These are phyloP conservation scores for Peromyscus californicus DNA, from an alignment of 2,113 vertebrate species.

Conservation along the genomic window DNA sequence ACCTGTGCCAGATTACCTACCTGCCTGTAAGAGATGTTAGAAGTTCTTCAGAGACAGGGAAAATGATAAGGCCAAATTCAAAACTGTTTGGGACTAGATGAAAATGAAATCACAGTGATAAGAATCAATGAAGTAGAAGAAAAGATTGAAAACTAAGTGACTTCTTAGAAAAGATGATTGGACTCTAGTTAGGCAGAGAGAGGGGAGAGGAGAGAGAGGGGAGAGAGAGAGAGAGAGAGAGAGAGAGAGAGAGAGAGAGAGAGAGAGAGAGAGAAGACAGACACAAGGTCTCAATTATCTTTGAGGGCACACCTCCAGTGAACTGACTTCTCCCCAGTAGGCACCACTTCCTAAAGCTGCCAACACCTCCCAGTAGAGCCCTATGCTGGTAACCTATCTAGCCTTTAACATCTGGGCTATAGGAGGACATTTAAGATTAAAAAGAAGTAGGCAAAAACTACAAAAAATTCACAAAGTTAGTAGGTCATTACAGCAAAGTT, in stretches of 20 bases:
- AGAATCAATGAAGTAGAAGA: background rate
- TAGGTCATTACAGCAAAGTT: background rate
- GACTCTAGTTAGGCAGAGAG: background rate
- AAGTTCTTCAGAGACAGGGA: background rate
- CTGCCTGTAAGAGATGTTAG: too few species aligned
- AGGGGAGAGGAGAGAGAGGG: too few species aligned
- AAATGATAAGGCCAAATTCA: background rate
- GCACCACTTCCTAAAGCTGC: background rate
- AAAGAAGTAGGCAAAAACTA: background rate
- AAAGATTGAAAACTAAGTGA: background rate
- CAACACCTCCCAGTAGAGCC: background rate
- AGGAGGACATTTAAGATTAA: background rate
- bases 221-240: background rate
- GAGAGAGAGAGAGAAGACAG: background rate
- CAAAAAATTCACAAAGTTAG: background rate
- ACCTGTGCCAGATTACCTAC: background rate
- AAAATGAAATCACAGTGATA: background rate
- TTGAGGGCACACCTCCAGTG: background rate
- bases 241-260: background rate
- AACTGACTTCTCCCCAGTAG: background rate
- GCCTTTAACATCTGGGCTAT: background rate
- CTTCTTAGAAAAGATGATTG: background rate
- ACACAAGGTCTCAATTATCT: background rate
- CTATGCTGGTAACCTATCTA: background rate
- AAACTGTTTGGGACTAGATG: background rate